Percentiles rank a stretch among this genome's conserved stretches.
Conservation (phyloP, 1,140 invertebrate genomes). For the Leptinotarsa defecta region DNA sequence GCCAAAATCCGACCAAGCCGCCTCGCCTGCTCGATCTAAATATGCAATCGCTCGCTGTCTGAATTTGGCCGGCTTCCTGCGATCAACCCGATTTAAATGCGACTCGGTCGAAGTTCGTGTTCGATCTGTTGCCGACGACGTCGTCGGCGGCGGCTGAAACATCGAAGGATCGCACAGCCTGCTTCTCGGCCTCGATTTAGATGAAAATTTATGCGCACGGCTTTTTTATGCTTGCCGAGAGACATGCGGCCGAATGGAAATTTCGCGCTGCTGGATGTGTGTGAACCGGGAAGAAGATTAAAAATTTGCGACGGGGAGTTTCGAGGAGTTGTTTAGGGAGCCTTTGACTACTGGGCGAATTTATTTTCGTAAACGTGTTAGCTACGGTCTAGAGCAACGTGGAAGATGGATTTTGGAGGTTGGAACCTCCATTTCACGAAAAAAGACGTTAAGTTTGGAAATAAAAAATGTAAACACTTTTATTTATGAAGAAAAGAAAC, state of each 20-base stretch:
- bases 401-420: no score
- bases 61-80: constrained; percentile 3
- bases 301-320: not conserved
- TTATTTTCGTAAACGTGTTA: no score
- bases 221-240: constrained; percentile 17
- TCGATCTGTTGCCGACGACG: constrained; percentile 12
- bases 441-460: no score
- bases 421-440: no score
- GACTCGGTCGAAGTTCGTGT: not conserved
- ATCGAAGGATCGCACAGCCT: not conserved
- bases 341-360: no score
- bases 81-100: constrained; percentile 14
- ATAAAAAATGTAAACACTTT: no score
- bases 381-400: no score
- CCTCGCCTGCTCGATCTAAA: constrained; percentile 18
- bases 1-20: not conserved
- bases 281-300: constrained; percentile 4
- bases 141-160: constrained; percentile 11
- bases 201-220: constrained; percentile 20
- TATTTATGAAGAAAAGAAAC: no score
- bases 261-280: constrained; percentile 6
- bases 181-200: constrained; percentile 12
- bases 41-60: constrained; percentile 8
- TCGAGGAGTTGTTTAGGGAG: not conserved
- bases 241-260: constrained; percentile 13